Evolutionary conservation across 2,797 vertebrate species (phyloP), one percentile per base, ranked within the genome.

Genomic region (Lerista edwardsae): DNA sequence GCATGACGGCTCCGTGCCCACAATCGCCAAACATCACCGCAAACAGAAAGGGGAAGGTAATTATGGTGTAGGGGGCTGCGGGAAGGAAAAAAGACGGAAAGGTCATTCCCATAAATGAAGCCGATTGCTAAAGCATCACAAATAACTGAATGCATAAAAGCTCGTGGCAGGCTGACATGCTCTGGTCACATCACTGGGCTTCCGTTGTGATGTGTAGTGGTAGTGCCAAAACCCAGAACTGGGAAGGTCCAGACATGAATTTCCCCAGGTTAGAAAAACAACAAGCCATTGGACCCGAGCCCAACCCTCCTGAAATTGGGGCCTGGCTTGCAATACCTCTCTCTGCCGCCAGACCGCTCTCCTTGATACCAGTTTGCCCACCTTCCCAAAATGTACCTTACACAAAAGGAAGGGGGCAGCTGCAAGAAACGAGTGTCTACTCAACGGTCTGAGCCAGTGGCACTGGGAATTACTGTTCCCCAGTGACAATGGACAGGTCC

Each of bases 21-120:
- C 95, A 97, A 81, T 97, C 97, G 25, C 97, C 97, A 87, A 98
- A 98, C 97, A 98, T 98, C 90, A 97, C 97, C 2, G 97, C 97
- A 25, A 98, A 98, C 86, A 98, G 90, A 94, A 98, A 98, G 17
- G 97, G 97, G 88, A 98, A 98, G 0, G 97, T 97, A 76, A 97
- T 94, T 85, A 97, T 95, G 19, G 96, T 97, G 67, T 96, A 97
- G 1, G 96, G 96, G 77, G 97, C 97, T 97, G 93, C 17, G 55
- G 86, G 68, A 84, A 86, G 0, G 59, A 93, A 73, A n/a, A 90
- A 11, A 47, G 75, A 12, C 1, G 2, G 9, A 31, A 75, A 59
- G 9, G 5, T 69, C 12, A 34, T 57, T 77, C 64, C 25, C 21
- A 41, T 10, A 69, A 77, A 77, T 25, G 4, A 59, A 41, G 25